Evolutionary conservation across 2,888 invertebrate genomes (phyloP).

Genomic region (Netelia virgata): DNA sequence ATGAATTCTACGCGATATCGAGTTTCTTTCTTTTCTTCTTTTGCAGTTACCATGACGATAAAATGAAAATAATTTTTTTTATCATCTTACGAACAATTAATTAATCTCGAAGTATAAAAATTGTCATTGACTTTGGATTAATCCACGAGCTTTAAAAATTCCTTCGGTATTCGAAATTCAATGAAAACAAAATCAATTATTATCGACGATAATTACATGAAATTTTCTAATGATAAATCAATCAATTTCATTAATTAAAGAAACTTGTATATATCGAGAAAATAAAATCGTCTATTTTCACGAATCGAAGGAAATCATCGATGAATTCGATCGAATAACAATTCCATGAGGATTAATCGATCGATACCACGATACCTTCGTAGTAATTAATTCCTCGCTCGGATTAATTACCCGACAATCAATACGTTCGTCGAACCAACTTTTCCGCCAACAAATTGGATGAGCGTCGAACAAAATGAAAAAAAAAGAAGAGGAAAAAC

Average conservation of each 20-base stretch:
- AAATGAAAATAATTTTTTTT: background rate
- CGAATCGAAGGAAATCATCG: background rate
- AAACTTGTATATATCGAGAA: background rate
- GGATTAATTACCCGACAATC: conserved; percentile 45
- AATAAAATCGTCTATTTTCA: background rate
- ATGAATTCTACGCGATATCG: conserved; percentile 39
- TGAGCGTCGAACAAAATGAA: background rate
- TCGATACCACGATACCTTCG: no score
- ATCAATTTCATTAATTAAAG: background rate
- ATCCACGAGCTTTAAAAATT: no score
- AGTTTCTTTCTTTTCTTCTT: conserved; percentile 19
- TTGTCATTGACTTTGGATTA: no score
- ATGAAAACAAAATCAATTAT: no score
- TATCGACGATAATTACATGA: no score
- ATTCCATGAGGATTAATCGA: background rate
- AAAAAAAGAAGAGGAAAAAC: background rate
- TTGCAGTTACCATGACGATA: conserved; percentile 58
- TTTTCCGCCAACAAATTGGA: conserved; percentile 38
- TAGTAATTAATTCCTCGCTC: background rate
- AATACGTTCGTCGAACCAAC: conserved; percentile 21
- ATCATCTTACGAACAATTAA: conserved; percentile 19
- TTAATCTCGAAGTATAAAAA: conserved; percentile 4
- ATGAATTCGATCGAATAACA: background rate
- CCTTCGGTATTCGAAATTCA: no score
- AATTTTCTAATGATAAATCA: no score